phyloP scores from a whole-genome alignment of 1,140 invertebrate genomes.

The Neoseiulus cucumeris region DNA sequence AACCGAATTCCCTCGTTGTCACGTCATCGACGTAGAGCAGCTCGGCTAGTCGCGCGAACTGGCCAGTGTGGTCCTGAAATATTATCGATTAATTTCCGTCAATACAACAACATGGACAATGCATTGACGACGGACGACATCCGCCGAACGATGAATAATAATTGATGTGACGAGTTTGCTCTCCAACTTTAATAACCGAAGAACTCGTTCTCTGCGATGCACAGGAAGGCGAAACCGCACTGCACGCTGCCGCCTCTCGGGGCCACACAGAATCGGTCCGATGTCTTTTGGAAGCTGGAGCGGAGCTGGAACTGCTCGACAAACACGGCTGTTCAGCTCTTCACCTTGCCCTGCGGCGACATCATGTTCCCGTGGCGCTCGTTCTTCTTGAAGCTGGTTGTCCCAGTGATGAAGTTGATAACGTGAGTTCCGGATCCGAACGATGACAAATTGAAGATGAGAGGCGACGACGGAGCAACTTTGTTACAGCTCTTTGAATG shows the following conservation, averaged over 20 bases:
- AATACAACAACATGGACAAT: no score
- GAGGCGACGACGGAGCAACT: not conserved
- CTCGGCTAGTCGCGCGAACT: not conserved
- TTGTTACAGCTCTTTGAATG: not conserved
- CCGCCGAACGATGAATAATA: not conserved
- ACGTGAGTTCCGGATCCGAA: conserved; percentile 28
- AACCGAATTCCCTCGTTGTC: not conserved
- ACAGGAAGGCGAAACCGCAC: conserved; percentile 38
- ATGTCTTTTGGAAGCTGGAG: conserved; percentile 38
- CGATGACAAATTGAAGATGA: not conserved
- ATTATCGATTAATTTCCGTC: conserved; percentile 11
- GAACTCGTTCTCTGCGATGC: conserved; percentile 18
- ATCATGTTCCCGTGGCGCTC: conserved; percentile 38
- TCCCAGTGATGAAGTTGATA: conserved; percentile 44
- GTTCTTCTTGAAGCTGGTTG: conserved; percentile 45
- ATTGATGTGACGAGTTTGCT: conserved; percentile 11
- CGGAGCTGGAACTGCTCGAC: conserved; percentile 35
- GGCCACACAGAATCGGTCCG: conserved; percentile 39
- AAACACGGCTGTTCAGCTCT: conserved; percentile 38
- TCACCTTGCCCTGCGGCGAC: conserved; percentile 39
- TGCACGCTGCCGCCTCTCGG: conserved; percentile 35
- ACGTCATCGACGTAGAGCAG: not conserved
- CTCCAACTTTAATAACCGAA: conserved; percentile 8
- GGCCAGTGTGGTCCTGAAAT: not conserved
- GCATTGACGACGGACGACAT: not conserved